Percentiles rank a stretch among this genome's conserved stretches.
phyloP scores from a whole-genome alignment of 2,888 invertebrate species.

The Dolichomitus sp. region DNA sequence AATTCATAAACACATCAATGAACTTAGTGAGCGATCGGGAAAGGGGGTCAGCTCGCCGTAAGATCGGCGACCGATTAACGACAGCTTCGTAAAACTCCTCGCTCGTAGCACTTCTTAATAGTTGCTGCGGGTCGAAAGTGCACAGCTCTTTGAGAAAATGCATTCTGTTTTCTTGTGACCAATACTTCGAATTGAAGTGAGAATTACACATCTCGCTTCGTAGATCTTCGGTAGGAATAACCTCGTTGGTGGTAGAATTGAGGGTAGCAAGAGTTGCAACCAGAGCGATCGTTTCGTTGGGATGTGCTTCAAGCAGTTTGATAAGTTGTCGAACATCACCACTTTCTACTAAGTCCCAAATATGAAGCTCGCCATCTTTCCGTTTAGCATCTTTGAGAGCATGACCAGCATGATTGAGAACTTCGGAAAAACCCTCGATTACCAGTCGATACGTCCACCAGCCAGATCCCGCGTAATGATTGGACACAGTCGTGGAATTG shows the following conservation, averaged over 20 bases:
- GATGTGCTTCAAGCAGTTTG: constrained; percentile 77
- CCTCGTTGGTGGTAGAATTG: constrained; percentile 54
- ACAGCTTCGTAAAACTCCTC: constrained; percentile 74
- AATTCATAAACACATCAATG: constrained; percentile 69
- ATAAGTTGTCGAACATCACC: constrained; percentile 77
- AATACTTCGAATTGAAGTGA: constrained; percentile 74
- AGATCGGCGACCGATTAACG: constrained; percentile 35
- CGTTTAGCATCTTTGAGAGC: constrained; percentile 69
- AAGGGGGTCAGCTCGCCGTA: constrained; percentile 69
- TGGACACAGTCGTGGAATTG: constrained; percentile 14
- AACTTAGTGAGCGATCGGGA: constrained; percentile 71
- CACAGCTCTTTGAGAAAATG: constrained; percentile 78
- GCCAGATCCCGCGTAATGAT: constrained; percentile 30
- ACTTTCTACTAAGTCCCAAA: constrained; percentile 77
- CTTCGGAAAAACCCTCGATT: constrained; percentile 77
- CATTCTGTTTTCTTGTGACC: constrained; percentile 71
- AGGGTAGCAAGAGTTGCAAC: constrained; percentile 71
- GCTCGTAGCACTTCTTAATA: constrained; percentile 78
- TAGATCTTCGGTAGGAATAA: constrained; percentile 67
- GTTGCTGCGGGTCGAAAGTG: constrained; percentile 78
- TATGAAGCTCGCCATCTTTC: constrained; percentile 67
- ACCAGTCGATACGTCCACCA: constrained; percentile 72
- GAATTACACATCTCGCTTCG: constrained; percentile 73
- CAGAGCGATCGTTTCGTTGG: constrained; percentile 78
- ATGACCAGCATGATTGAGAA: constrained; percentile 72